Evolutionary conservation across 2,113 vertebrate species (phyloP).

Genomic region (Scartelaos histophorus): DNA sequence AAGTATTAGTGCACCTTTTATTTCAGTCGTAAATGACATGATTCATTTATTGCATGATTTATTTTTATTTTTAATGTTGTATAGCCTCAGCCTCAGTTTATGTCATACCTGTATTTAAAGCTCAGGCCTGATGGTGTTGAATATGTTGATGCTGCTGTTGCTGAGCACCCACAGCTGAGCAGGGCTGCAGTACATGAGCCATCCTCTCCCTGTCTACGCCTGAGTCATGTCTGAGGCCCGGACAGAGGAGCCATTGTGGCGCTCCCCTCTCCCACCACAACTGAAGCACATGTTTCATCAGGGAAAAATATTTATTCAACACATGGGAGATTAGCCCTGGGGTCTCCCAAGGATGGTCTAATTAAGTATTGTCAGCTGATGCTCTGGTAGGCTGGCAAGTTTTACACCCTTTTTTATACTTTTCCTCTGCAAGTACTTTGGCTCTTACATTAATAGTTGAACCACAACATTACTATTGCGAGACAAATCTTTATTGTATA

Average conservation of each 20-base stretch:
- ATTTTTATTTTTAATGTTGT: background rate
- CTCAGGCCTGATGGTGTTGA: constrained; percentile 6
- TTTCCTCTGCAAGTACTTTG: too few species aligned
- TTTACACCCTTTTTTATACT: too few species aligned
- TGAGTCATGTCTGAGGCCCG: constrained; percentile 65
- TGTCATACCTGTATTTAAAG: background rate
- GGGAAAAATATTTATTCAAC: constrained; percentile 24
- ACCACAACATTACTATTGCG: too few species aligned
- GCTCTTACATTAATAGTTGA: too few species aligned
- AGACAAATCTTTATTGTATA: background rate
- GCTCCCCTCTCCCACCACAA: constrained; percentile 31
- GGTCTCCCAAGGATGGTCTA: background rate
- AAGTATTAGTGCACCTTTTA: too few species aligned
- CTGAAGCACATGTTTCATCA: constrained; percentile 44
- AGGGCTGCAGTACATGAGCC: constrained; percentile 40
- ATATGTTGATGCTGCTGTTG: constrained; percentile 32
- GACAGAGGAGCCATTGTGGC: constrained; percentile 63
- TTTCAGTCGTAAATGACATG: too few species aligned
- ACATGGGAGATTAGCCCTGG: background rate
- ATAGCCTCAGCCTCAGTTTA: background rate
- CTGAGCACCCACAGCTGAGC: constrained; percentile 20
- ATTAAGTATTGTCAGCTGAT: background rate
- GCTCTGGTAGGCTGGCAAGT: background rate
- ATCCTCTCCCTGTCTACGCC: constrained; percentile 47
- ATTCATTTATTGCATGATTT: too few species aligned